These are phyloP conservation scores for Philaethria dido DNA, from an alignment of 2,888 invertebrate genomes.

Conservation along the genomic window DNA sequence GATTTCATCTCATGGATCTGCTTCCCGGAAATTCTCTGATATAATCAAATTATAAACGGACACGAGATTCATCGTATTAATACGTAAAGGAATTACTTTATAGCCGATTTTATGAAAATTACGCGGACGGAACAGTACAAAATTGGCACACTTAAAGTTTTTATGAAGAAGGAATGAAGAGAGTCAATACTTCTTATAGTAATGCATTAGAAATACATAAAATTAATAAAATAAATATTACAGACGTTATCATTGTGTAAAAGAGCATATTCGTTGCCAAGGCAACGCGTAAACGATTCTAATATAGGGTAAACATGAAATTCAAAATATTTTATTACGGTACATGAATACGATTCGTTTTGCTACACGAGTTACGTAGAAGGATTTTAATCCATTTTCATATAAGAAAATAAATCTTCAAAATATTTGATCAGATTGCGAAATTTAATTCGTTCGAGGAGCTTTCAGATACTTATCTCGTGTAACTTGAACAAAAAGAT, in stretches of 20 bases:
- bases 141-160: no score
- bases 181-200: no score
- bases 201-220: no score
- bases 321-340: slow-evolving; percentile 9
- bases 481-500: slow-evolving; percentile 7
- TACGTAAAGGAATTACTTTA: no score
- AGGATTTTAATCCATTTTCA: not conserved
- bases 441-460: not conserved
- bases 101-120: no score
- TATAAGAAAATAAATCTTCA: slow-evolving; percentile 5
- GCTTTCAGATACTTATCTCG: not conserved
- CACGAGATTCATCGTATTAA: no score
- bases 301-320: slow-evolving; percentile 1
- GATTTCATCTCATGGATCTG: slow-evolving; percentile 2
- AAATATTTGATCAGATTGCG: slow-evolving; percentile 9
- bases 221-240: no score
- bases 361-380: slow-evolving; percentile 6
- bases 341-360: not conserved
- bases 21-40: slow-evolving; percentile 10
- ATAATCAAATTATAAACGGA: slow-evolving; percentile 22
- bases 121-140: no score
- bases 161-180: no score
- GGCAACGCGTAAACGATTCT: no score
- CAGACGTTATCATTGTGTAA: no score
- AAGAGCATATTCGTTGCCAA: no score